Evolutionary conservation across 2,113 vertebrate genomes (phyloP).

Genomic region (Oryzias celebensis): DNA sequence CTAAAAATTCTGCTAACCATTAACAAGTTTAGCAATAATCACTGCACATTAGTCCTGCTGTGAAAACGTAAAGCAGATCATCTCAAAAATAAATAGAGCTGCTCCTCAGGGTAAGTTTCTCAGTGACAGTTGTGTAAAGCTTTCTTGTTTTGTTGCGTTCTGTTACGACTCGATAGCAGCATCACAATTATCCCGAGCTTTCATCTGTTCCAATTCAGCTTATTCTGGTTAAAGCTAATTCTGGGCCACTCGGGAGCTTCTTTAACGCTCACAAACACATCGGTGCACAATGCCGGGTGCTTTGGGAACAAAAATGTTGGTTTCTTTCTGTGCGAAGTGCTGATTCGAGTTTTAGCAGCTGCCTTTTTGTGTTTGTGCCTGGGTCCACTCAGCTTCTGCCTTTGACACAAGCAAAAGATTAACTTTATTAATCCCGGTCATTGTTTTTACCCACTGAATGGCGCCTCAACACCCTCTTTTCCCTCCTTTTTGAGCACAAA

Average conservation of each 20-base stretch:
- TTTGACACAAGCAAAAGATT: conserved; percentile 59
- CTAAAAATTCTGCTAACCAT: conserved; percentile 10
- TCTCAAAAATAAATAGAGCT: conserved; percentile 32
- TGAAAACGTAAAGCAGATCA: conserved; percentile 52
- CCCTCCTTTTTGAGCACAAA: conserved; percentile 15
- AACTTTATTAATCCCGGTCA: conserved; percentile 72
- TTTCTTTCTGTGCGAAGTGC: conserved; percentile 48
- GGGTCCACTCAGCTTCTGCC: conserved; percentile 17
- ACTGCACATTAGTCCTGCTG: conserved; percentile 53
- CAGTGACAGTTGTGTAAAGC: conserved; percentile 34
- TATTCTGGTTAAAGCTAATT: conserved; percentile 53
- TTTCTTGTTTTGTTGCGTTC: conserved; percentile 17
- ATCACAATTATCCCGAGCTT: conserved; percentile 57
- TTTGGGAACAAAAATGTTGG: conserved; percentile 67
- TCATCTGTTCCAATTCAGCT: conserved; percentile 48
- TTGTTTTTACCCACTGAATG: conserved; percentile 72
- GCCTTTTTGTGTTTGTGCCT: conserved; percentile 3
- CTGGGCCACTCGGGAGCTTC: conserved; percentile 55
- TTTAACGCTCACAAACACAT: conserved; percentile 51
- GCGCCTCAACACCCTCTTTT: conserved; percentile 27
- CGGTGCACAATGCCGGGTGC: conserved; percentile 45
- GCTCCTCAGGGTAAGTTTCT: conserved; percentile 16
- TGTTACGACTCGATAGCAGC: conserved; percentile 36
- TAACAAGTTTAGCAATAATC: conserved; percentile 25
- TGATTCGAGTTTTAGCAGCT: conserved; percentile 31